These are phyloP conservation scores for Callospermophilus lateralis DNA, from an alignment of 2,113 vertebrate genomes.

Conservation along the genomic window DNA sequence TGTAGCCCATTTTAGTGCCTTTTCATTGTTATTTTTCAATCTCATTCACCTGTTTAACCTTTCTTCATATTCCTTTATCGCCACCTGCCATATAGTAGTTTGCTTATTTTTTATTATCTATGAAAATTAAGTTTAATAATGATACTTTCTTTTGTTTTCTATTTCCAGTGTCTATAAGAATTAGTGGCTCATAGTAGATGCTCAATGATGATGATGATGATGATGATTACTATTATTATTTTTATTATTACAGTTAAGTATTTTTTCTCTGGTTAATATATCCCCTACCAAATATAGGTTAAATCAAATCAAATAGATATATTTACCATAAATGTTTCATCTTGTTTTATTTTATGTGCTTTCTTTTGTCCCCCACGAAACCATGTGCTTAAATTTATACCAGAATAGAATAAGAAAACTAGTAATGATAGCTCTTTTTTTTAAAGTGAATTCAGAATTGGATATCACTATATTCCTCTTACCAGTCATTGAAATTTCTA, in stretches of 20 bases:
- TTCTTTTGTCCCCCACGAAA: not conserved
- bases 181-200: not conserved
- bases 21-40: not conserved
- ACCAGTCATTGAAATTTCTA: not conserved
- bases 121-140: not conserved
- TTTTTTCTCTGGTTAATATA: not conserved
- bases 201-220: not conserved
- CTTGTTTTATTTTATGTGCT: not conserved
- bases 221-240: not conserved
- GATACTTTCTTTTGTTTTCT: not conserved
- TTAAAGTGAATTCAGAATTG: not conserved
- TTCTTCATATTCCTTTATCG: not conserved
- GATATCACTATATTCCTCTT: not conserved
- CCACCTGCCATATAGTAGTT: not conserved
- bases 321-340: not conserved
- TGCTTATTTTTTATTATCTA: not conserved
- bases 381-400: not conserved
- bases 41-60: not conserved
- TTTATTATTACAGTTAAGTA: not conserved
- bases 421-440: not conserved
- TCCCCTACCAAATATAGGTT: not conserved
- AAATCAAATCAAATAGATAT: not conserved
- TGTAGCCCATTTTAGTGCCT: not conserved
- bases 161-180: not conserved
- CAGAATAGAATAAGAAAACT: constrained; percentile 8